Base-by-base conservation (phyloP, 30 jellyfish, hydroid and myxozoan genomes). In the Sanderia malayensis region DNA sequence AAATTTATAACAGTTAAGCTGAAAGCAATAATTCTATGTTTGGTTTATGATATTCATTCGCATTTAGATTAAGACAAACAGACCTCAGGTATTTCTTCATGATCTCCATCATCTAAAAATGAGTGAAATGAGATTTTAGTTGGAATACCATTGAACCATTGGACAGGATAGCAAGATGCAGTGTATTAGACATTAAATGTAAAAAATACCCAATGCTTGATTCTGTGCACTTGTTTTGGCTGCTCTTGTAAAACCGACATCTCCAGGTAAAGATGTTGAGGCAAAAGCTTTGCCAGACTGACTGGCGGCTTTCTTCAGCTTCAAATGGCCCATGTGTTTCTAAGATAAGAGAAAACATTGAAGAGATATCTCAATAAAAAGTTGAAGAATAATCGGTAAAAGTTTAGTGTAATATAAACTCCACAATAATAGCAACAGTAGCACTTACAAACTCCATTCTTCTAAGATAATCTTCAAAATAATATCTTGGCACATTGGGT, bases 371-470 rank as follows among this genome's bases (percentile, higher is more conserved):
- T n/a, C n/a, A n/a, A n/a, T n/a, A n/a, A n/a, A n/a, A n/a, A n/a
- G n/a, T n/a, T n/a, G n/a, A n/a, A n/a, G n/a, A n/a, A n/a, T n/a
- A n/a, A n/a, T n/a, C n/a, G n/a, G n/a, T n/a, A n/a, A n/a, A n/a
- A n/a, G n/a, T n/a, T n/a, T n/a, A n/a, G n/a, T n/a, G n/a, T n/a
- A n/a, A n/a, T n/a, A n/a, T n/a, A n/a, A n/a, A n/a, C n/a, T n/a
- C n/a, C n/a, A n/a, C n/a, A n/a, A n/a, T n/a, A n/a, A n/a, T n/a
- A n/a, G n/a, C n/a, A n/a, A n/a, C n/a, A n/a, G n/a, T n/a, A n/a
- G n/a, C 19, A 92, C 98, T 92, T 73, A 92, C 98, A 64, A 92
- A 74, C 71, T 92, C 98, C 87, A 84, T 84, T 61, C 87, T 79
- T 46, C 80, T 92, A 59, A 73, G 29, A 68, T 83, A 79, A 30